phyloP scores from a whole-genome alignment of 1,140 invertebrate genomes.

The Reticulitermes speratus region DNA sequence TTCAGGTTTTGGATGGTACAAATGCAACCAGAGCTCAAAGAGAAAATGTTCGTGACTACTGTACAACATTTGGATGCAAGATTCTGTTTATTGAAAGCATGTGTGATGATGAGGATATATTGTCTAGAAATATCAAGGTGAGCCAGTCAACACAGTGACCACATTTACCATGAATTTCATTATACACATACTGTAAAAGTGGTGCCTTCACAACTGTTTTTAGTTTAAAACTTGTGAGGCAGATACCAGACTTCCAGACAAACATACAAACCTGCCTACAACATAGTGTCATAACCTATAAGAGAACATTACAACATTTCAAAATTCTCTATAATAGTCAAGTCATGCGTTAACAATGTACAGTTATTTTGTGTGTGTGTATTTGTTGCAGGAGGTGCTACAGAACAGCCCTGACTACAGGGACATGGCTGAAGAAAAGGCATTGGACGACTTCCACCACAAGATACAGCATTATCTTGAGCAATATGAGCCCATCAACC shows the following conservation, averaged over 20 bases:
- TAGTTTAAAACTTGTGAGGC: not conserved
- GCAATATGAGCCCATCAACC: slow-evolving; percentile 76
- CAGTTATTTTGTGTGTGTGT: not conserved
- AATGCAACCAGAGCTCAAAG: slow-evolving; percentile 82
- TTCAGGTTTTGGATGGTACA: slow-evolving; percentile 88
- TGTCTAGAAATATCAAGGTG: slow-evolving; percentile 81
- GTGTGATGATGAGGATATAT: slow-evolving; percentile 77
- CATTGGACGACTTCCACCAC: slow-evolving; percentile 76
- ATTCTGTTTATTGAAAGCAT: slow-evolving; percentile 92
- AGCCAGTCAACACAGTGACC: slow-evolving; percentile 31
- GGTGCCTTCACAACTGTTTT: not conserved
- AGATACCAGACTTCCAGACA: too few relatives aligned
- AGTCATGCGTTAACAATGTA: too few relatives aligned
- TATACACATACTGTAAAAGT: too few relatives aligned
- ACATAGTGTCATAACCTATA: too few relatives aligned
- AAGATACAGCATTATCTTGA: slow-evolving; percentile 84
- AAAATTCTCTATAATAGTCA: too few relatives aligned
- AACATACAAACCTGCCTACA: too few relatives aligned
- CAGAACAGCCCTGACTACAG: slow-evolving; percentile 88
- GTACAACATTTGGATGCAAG: slow-evolving; percentile 75
- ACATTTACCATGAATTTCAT: not conserved
- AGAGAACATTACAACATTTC: too few relatives aligned
- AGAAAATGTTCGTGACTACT: slow-evolving; percentile 72
- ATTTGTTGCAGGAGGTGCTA: slow-evolving; percentile 71
- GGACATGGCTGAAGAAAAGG: slow-evolving; percentile 71